Percentiles rank a stretch among this genome's conserved stretches.
Evolutionary conservation across 2,113 vertebrate genomes (phyloP).

Genomic region (Fulmarus glacialis): DNA sequence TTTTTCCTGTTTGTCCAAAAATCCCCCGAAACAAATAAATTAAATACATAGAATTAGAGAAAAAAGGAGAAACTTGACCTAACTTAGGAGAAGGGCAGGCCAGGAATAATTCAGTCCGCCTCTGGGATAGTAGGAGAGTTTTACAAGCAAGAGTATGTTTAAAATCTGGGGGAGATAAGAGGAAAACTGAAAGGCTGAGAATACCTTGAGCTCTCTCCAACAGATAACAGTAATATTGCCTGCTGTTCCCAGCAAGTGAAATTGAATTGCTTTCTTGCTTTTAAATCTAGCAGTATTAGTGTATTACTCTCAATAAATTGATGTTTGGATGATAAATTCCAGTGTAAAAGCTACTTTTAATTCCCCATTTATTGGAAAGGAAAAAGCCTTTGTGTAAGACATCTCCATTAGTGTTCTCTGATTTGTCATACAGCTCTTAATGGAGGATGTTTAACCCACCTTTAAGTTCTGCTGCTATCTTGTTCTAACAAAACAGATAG

Average conservation of each 20-base stretch:
- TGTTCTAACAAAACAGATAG: neutral
- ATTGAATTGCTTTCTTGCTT: constrained; percentile 31
- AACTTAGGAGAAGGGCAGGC: neutral
- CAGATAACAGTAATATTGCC: constrained; percentile 9
- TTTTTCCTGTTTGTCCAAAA: neutral
- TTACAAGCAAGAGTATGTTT: neutral
- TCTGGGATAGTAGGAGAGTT: neutral
- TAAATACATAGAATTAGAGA: neutral
- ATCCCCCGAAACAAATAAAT: neutral
- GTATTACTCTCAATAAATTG: constrained; percentile 7
- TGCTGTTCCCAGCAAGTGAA: constrained; percentile 23
- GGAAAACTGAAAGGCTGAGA: neutral
- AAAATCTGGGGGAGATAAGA: neutral
- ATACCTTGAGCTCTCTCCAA: neutral
- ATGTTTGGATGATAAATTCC: constrained; percentile 25
- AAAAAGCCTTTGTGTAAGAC: neutral
- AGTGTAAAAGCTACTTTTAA: neutral
- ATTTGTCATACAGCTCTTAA: neutral
- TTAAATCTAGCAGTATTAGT: constrained; percentile 31
- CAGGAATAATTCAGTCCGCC: neutral
- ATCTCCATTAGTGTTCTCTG: neutral
- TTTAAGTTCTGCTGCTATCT: neutral
- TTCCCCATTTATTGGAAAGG: neutral
- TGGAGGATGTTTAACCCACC: neutral
- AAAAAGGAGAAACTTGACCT: neutral